Evolutionary conservation across 2,888 invertebrate genomes (phyloP), one percentile per base, ranked within the genome.

Genomic region (Gymnocheta viridis): DNA sequence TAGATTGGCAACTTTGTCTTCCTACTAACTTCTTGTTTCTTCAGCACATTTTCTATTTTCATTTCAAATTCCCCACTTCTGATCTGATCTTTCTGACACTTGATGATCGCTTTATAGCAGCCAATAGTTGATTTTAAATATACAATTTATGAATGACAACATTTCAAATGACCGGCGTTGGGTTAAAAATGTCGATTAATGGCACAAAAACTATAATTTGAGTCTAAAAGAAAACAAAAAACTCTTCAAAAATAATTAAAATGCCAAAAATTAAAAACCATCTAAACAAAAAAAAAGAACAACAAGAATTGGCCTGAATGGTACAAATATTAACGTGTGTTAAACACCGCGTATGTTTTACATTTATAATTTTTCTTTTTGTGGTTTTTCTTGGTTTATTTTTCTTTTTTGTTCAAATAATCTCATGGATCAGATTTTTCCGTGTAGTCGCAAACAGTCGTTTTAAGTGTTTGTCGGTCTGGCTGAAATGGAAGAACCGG

Each of bases 171-270:
- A 2, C 4, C 35, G 32, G n/a, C 41, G 51, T 58, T 70, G 24
- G 41, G 51, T 60, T 67, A 35, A 64, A 56, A 64, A 44, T 56
- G 35, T 66, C 44, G 47, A 67, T 73, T 47, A n/a, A 12, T 22
- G 38, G n/a, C 19, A 14, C 17, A 38, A 54, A 22, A 69, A 27
- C 2, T 38, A 10, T 2, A n/a, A 32, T 22, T 10, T 27, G 9
- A 54, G 22, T 10, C 35, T 14, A 19, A 29, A 54, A 54, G 41
- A 32, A 41, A 62, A 44, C 41, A 47, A 27, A 66, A 72, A 35
- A 22, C 44, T 29, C 70, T 67, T 72, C 44, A 60, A 66, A 67
- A 72, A 72, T 77, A 81, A 80, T 84, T 84, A 77, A 76, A 83
- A 83, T 77, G 58, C 66, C 76, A 80, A 81, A 73, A 74, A n/a